Conservation (phyloP, 2,888 invertebrate species). For the Malthinus flaveolus region DNA sequence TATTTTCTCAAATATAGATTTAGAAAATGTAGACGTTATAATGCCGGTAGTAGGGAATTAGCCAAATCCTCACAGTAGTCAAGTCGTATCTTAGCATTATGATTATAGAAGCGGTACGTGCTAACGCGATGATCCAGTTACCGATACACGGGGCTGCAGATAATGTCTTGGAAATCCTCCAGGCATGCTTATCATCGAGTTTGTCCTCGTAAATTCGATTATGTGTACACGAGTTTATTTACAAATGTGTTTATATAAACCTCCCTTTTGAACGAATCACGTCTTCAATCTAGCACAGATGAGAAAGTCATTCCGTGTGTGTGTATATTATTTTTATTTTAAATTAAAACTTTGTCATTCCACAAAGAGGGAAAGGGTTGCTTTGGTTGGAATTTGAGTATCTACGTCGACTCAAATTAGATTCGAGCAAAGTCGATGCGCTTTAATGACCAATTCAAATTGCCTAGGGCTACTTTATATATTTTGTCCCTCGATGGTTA, state of each 20-base stretch:
- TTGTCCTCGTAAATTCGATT: slow-evolving; percentile 30
- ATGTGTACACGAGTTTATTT: slow-evolving; percentile 32
- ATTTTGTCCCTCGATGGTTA: too few species aligned
- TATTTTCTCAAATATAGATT: slow-evolving; percentile 14
- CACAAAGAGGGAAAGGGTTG: neutral
- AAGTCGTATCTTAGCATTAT: slow-evolving; percentile 31
- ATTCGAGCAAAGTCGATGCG: too few species aligned
- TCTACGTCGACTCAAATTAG: neutral
- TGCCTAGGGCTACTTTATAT: too few species aligned
- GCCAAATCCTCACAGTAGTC: slow-evolving; percentile 25
- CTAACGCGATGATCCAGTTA: slow-evolving; percentile 31
- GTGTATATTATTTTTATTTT: slow-evolving; percentile 8
- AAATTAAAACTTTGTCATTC: slow-evolving; percentile 3
- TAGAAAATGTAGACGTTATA: slow-evolving; percentile 13
- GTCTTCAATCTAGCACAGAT: slow-evolving; percentile 24
- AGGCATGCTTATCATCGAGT: slow-evolving; percentile 31
- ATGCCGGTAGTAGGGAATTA: slow-evolving; percentile 24
- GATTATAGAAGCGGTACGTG: slow-evolving; percentile 31
- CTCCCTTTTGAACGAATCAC: slow-evolving; percentile 26
- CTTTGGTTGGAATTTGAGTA: neutral
- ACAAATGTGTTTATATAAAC: slow-evolving; percentile 31
- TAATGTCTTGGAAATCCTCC: slow-evolving; percentile 31
- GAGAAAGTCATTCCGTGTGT: slow-evolving; percentile 14
- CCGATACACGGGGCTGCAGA: slow-evolving; percentile 30
- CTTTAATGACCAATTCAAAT: too few species aligned